Conservation (phyloP, 2,888 invertebrate species). For the Sphinx pinastri region DNA sequence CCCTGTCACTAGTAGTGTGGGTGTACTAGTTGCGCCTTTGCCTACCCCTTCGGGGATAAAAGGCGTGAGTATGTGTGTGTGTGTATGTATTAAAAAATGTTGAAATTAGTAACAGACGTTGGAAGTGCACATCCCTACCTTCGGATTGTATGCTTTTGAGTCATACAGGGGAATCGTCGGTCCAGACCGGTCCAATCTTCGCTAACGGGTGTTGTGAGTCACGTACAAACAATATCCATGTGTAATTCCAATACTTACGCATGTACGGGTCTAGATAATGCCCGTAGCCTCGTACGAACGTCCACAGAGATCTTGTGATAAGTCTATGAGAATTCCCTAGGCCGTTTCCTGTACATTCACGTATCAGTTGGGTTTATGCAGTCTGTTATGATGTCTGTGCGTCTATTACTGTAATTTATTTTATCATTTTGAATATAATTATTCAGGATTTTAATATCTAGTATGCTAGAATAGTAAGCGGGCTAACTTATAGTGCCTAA, state of each 20-base stretch:
- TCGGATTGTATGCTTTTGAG: constrained; percentile 5
- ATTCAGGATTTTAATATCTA: too few species aligned
- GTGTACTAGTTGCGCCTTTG: too few species aligned
- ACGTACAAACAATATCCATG: constrained; percentile 22
- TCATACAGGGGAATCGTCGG: background rate
- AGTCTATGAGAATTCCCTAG: background rate
- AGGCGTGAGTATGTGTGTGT: too few species aligned
- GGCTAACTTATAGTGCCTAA: too few species aligned
- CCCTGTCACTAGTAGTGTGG: too few species aligned
- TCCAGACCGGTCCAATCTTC: constrained; percentile 11
- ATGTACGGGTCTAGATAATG: background rate
- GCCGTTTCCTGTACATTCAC: background rate
- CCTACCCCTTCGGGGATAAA: too few species aligned
- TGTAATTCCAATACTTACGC: constrained; percentile 20
- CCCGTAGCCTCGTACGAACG: background rate
- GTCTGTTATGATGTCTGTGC: background rate
- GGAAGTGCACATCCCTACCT: too few species aligned
- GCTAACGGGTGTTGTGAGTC: constrained; percentile 22
- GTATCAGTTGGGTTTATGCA: background rate
- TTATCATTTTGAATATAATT: too few species aligned
- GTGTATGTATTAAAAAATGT: background rate
- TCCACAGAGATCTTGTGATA: constrained; percentile 3
- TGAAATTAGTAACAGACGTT: background rate
- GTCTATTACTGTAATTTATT: background rate
- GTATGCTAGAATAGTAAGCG: too few species aligned